A percentile compares a stretch with the other conserved stretches of the same genome.
Conservation (phyloP, 2,888 invertebrate genomes). For the Neoitamus cyanurus region DNA sequence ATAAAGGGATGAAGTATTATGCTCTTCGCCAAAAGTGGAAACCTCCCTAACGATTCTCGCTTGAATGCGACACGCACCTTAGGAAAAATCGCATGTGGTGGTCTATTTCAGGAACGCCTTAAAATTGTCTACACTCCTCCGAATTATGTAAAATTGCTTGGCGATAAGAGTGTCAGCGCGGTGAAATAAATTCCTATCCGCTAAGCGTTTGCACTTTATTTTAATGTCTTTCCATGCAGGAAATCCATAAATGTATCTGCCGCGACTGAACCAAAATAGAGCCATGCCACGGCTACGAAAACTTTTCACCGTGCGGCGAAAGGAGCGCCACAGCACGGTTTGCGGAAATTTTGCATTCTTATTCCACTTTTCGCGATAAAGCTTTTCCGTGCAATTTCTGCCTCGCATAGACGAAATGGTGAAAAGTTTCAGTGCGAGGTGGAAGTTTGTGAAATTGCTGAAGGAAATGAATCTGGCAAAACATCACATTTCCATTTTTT, state of each 20-base stretch:
- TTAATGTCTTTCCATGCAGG: constrained; percentile 17
- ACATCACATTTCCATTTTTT: constrained; percentile 32
- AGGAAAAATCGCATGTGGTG: neutral
- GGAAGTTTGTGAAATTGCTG: constrained; percentile 25
- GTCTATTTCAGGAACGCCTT: neutral
- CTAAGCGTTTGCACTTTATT: constrained; percentile 12
- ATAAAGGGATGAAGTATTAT: neutral
- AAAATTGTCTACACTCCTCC: neutral
- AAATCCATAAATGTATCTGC: constrained; percentile 3
- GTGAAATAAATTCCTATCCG: neutral
- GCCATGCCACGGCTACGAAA: neutral
- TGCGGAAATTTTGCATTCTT: neutral
- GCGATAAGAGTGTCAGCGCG: constrained; percentile 2
- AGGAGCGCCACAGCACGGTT: neutral
- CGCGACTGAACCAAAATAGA: neutral
- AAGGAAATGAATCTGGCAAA: constrained; percentile 34
- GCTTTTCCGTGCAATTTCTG: constrained; percentile 11
- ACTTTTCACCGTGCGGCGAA: neutral
- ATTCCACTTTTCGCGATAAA: neutral
- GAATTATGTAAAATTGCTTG: neutral
- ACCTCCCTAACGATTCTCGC: neutral
- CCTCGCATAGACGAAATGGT: neutral
- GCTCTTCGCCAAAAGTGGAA: neutral
- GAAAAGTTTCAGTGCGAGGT: neutral
- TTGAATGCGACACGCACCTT: neutral